Percentiles rank a stretch among this genome's conserved stretches.
phyloP scores from a whole-genome alignment of 2,888 invertebrate species.

The Habroteleia sp. region DNA sequence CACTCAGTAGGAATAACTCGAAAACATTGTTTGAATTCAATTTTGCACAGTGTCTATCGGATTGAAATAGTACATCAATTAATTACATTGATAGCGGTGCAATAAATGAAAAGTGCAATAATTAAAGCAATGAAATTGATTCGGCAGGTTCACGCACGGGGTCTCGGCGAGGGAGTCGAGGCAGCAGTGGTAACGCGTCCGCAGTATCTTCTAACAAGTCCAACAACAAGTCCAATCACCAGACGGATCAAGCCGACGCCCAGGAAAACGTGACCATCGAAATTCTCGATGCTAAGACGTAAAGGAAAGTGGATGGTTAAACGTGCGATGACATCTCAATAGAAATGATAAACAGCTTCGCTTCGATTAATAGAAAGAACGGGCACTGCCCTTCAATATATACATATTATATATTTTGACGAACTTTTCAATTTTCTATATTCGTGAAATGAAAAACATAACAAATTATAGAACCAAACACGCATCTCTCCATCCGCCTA shows the following conservation, averaged over 20 bases:
- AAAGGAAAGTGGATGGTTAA: slow-evolving; percentile 66
- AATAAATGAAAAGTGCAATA: slow-evolving; percentile 25
- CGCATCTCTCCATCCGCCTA: slow-evolving; percentile 32
- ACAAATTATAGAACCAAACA: slow-evolving; percentile 2
- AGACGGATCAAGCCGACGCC: slow-evolving; percentile 71
- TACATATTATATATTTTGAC: slow-evolving; percentile 51
- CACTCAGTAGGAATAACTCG: slow-evolving; percentile 19
- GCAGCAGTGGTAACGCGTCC: slow-evolving; percentile 88
- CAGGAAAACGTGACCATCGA: slow-evolving; percentile 88
- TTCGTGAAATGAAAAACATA: slow-evolving; percentile 20
- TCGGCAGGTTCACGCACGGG: slow-evolving; percentile 82
- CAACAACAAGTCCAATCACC: slow-evolving; percentile 82
- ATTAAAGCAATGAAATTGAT: slow-evolving; percentile 56
- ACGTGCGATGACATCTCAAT: slow-evolving; percentile 9
- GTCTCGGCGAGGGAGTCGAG: slow-evolving; percentile 87
- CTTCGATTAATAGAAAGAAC: slow-evolving; percentile 42
- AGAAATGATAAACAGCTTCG: slow-evolving; percentile 36
- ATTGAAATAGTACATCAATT: slow-evolving; percentile 60
- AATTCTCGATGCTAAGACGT: slow-evolving; percentile 86
- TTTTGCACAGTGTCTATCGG: slow-evolving; percentile 40
- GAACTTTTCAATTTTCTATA: slow-evolving; percentile 63
- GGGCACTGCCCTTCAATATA: slow-evolving; percentile 42
- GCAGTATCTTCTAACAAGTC: slow-evolving; percentile 86
- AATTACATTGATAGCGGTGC: slow-evolving; percentile 1
- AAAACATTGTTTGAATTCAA: slow-evolving; percentile 21